Evolutionary conservation across 2,113 vertebrate genomes (phyloP).

Genomic region (Barbus barbus): DNA sequence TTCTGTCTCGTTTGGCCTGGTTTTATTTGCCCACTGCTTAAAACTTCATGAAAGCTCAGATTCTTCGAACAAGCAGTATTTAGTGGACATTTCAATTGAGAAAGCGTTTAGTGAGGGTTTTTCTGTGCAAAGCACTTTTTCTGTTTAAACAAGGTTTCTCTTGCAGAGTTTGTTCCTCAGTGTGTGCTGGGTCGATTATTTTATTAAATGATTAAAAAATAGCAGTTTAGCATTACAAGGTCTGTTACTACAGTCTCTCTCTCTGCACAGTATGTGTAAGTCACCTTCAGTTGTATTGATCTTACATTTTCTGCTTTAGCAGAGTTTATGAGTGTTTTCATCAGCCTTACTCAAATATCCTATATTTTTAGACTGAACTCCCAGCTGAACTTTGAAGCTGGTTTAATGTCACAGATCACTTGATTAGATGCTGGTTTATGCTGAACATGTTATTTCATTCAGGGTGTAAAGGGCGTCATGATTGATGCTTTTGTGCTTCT

Average conservation of each 20-base stretch:
- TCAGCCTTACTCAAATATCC: not conserved
- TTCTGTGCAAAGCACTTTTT: not conserved
- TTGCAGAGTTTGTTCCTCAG: not conserved
- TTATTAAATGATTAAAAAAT: constrained; percentile 6
- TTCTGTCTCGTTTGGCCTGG: not conserved
- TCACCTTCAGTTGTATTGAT: not conserved
- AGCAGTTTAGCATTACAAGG: no score
- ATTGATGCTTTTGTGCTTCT: not conserved
- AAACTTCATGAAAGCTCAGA: constrained; percentile 11
- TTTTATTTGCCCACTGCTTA: not conserved
- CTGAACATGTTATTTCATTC: not conserved
- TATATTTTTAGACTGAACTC: not conserved
- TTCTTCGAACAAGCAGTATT: constrained; percentile 10
- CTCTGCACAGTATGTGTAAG: not conserved
- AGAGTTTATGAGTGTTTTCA: no score
- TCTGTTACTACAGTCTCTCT: not conserved
- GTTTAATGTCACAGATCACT: not conserved
- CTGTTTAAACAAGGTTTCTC: not conserved
- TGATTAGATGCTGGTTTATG: not conserved
- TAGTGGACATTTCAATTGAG: not conserved
- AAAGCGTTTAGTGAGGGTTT: not conserved
- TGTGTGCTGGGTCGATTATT: not conserved
- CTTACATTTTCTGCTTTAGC: not conserved
- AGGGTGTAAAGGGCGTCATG: not conserved
- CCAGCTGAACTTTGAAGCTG: not conserved